Evolutionary conservation across 2,888 invertebrate species (phyloP).

Genomic region (Synergus laeviventris): DNA sequence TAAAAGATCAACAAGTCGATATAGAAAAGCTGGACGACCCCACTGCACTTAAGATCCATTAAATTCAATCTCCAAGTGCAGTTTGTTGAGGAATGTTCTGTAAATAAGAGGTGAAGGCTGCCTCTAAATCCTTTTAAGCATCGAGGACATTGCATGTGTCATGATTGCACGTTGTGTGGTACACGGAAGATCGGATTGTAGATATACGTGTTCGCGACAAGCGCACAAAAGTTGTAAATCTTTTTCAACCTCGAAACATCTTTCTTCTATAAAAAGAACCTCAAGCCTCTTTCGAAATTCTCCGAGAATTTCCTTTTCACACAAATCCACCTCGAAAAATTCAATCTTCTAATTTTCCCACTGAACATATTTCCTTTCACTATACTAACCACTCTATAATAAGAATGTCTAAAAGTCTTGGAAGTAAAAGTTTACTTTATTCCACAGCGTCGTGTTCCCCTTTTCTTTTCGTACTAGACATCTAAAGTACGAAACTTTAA

Average conservation of each 20-base stretch:
- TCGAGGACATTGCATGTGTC: constrained; percentile 8
- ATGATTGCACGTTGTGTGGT: constrained; percentile 22
- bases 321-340: background rate
- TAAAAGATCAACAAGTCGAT: constrained; percentile 3
- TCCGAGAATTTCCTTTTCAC: background rate
- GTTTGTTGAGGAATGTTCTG: background rate
- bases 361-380: background rate
- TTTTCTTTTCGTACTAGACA: background rate
- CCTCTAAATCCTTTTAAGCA: constrained; percentile 36
- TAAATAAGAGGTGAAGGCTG: constrained; percentile 16
- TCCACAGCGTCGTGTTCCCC: background rate
- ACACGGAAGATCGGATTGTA: constrained; percentile 5
- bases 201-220: constrained; percentile 26
- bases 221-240: constrained; percentile 27
- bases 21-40: background rate
- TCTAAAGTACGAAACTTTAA: background rate
- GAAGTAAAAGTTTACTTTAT: constrained; percentile 16
- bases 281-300: constrained; percentile 9
- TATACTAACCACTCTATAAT: constrained; percentile 6
- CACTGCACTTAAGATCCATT: constrained; percentile 6
- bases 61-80: constrained; percentile 9
- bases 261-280: constrained; percentile 13
- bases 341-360: constrained; percentile 15
- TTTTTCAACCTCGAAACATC: constrained; percentile 31
- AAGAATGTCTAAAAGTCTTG: background rate